A percentile compares a stretch with the other conserved stretches of the same genome.
Evolutionary conservation across 2,797 vertebrate species (phyloP).

Genomic region (Protosalanx chinensis): DNA sequence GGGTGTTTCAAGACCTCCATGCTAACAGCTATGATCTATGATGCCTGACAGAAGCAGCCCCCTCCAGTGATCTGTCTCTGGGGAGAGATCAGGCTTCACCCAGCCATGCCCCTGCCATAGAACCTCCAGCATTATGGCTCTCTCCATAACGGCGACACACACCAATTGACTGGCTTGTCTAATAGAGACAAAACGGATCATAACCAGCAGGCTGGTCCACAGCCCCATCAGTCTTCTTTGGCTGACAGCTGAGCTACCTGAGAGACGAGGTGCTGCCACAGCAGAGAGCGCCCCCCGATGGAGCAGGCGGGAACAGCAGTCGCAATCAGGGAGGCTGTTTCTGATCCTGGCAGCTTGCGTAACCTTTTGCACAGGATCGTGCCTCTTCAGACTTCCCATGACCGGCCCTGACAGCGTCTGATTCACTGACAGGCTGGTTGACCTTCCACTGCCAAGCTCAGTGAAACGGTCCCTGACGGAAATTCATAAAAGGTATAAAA

Average conservation of each 20-base stretch:
- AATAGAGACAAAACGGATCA: slow-evolving; percentile 17
- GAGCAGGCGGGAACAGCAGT: slow-evolving; percentile 12
- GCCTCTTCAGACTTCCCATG: background rate
- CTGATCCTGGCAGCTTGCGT: background rate
- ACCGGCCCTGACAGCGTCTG: no score
- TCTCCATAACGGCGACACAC: slow-evolving; percentile 6
- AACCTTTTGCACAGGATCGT: background rate
- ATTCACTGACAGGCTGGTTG: background rate
- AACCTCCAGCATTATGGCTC: slow-evolving; percentile 3
- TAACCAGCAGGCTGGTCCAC: background rate
- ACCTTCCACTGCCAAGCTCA: no score
- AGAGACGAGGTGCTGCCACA: slow-evolving; percentile 15
- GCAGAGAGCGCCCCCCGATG: slow-evolving; percentile 6
- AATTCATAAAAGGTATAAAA: no score
- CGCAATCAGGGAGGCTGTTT: background rate
- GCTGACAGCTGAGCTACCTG: slow-evolving; percentile 54
- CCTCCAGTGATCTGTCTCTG: background rate
- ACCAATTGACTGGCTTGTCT: background rate
- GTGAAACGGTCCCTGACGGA: no score
- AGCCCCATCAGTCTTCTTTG: slow-evolving; percentile 40
- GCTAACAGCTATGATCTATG: background rate
- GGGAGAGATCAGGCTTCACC: background rate
- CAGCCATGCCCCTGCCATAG: background rate
- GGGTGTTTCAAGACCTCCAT: background rate
- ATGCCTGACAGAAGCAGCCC: background rate